Base-by-base conservation (phyloP, 2,797 vertebrate genomes). In the Benthosema pterotum region DNA sequence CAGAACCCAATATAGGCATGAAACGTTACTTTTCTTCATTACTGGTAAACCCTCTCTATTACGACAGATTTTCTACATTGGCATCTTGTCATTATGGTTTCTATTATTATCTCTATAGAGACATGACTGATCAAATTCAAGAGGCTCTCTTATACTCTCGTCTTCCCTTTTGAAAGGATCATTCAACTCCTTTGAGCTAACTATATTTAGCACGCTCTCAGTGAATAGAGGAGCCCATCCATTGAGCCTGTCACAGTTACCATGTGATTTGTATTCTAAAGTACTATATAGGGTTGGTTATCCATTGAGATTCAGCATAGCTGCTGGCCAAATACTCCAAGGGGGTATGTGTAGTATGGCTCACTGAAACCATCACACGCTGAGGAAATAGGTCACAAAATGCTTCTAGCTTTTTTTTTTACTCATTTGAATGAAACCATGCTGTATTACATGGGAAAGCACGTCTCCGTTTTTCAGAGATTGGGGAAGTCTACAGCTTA, bases 331-430 rank as follows among this genome's bases (percentile, higher is more conserved):
- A 51, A 59, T 42, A 52, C 83, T 89, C 83, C 71, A 79, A 58
- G 55, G 19, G 69, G 63, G 60, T 55, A 63, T 65, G 69, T 75
- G 59, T 48, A 71, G 59, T 55, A 7, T 38, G 60, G 72, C 57
- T 60, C 71, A 66, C 57, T 60, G 62, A 48, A 78, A 50, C 57
- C 54, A 25, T 53, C 25, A 48, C 67, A 53, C 60, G 19, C 65
- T 59, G 17, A 12, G 67, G 74, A 86, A 86, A 77, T 85, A 76
- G 82, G 78, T 85, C 82, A 82, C 56, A 72, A 75, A 74, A 57
- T 49, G 72, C 80, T 80, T 32, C 15, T 0, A 78, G 79, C 74
- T 63, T 25, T 48, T 70, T 64, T 66, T 65, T 76, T n/a, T n/a
- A n/a, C 52, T 74, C 47, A 22, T 61, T 42, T 75, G 32, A 82